Conservation (phyloP, 2,888 invertebrate genomes). For the Chorisops tibialis region DNA sequence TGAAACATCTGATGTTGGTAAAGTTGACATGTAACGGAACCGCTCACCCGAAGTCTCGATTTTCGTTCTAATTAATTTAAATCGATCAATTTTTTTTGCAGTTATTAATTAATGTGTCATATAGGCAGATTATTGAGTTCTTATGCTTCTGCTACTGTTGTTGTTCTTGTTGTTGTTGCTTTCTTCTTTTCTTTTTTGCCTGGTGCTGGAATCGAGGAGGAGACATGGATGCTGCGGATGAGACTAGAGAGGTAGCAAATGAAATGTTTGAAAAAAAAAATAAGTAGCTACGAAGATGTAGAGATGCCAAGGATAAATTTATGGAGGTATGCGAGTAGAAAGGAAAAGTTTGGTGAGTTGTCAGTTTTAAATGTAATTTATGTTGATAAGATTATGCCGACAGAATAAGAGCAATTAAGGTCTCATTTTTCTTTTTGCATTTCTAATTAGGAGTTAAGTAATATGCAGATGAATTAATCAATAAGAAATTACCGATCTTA, state of each 20-base stretch:
- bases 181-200: constrained; percentile 8
- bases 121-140: constrained; percentile 24
- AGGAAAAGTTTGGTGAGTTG: constrained; percentile 27
- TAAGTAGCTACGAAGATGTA: constrained; percentile 6
- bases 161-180: too few species aligned
- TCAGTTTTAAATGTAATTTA: constrained; percentile 27
- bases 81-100: constrained; percentile 30
- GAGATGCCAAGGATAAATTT: constrained; percentile 23
- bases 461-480: too few species aligned
- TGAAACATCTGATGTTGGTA: constrained; percentile 13
- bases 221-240: not conserved
- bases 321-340: constrained; percentile 23
- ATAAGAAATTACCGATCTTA: too few species aligned
- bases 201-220: not conserved
- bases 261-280: constrained; percentile 3
- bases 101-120: constrained; percentile 29
- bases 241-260: not conserved
- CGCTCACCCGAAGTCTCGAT: constrained; percentile 14
- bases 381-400: constrained; percentile 26
- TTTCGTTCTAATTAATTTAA: constrained; percentile 31
- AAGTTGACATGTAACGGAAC: constrained; percentile 8
- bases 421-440: too few species aligned
- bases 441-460: too few species aligned
- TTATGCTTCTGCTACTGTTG: too few species aligned
- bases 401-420: constrained; percentile 3